These are phyloP conservation scores for Cryptus armator DNA, from an alignment of 2,888 invertebrate genomes.

Conservation along the genomic window DNA sequence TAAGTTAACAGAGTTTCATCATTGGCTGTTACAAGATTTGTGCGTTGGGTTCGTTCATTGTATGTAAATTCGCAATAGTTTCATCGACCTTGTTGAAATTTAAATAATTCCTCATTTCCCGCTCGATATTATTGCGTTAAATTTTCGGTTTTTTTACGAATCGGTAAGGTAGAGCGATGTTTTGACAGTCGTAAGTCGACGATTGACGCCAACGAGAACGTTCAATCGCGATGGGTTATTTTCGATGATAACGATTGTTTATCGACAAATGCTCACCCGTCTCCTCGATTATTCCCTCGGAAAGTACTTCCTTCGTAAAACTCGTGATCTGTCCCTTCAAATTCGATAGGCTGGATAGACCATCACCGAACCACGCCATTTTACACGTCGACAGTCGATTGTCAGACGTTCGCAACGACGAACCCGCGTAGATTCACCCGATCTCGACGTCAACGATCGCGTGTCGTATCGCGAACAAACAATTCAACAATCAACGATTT, in stretches of 20 bases:
- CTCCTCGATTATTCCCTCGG: conserved; percentile 89
- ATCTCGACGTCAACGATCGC: conserved; percentile 10
- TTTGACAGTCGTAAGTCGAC: conserved; percentile 80
- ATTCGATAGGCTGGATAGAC: conserved; percentile 85
- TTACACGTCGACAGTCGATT: conserved; percentile 79
- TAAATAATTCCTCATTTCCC: conserved; percentile 59
- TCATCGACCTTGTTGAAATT: background rate
- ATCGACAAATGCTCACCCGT: conserved; percentile 85
- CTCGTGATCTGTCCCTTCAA: conserved; percentile 95
- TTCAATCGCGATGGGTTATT: background rate
- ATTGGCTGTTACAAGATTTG: background rate
- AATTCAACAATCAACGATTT: conserved; percentile 63
- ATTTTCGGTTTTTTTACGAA: conserved; percentile 31
- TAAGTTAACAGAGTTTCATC: background rate
- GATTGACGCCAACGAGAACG: background rate
- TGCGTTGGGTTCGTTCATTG: background rate
- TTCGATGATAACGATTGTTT: background rate
- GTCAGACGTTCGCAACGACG: conserved; percentile 44
- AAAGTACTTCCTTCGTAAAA: conserved; percentile 95
- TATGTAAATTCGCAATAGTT: background rate
- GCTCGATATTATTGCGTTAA: conserved; percentile 56
- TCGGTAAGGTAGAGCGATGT: conserved; percentile 80
- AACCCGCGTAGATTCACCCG: conserved; percentile 5
- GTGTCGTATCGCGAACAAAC: conserved; percentile 17
- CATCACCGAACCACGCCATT: conserved; percentile 85